phyloP scores from a whole-genome alignment of 2,113 vertebrate species.

The Hippolais icterina region DNA sequence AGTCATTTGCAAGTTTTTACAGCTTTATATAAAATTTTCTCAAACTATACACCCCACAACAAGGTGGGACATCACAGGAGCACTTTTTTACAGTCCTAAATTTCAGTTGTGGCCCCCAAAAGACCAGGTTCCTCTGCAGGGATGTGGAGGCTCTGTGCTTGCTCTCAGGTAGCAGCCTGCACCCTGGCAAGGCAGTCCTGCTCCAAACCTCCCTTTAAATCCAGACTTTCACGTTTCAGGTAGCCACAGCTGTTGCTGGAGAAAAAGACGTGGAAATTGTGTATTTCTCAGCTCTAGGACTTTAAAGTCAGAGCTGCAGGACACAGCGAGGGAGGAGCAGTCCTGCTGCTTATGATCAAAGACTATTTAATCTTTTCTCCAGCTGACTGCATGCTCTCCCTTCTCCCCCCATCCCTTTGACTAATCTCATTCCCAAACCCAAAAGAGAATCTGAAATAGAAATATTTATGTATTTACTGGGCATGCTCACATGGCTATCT shows the following conservation, averaged over 20 bases:
- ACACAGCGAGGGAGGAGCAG: neutral
- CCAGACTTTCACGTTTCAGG: neutral
- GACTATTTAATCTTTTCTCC: conserved; percentile 32
- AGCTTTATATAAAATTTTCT: neutral
- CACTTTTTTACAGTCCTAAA: neutral
- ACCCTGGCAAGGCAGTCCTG: neutral
- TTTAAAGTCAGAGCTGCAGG: conserved; percentile 4
- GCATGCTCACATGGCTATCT: neutral
- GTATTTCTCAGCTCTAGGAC: neutral
- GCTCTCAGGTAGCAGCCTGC: neutral
- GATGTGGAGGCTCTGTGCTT: neutral
- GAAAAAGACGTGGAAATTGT: neutral
- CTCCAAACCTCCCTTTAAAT: neutral
- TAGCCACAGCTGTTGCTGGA: neutral
- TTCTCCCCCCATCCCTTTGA: neutral
- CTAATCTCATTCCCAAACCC: conserved; percentile 37
- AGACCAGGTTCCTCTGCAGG: neutral
- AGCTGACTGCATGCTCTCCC: neutral
- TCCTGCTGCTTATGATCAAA: conserved; percentile 46
- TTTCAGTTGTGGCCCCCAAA: neutral
- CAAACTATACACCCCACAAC: too few species aligned
- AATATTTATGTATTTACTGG: conserved; percentile 28
- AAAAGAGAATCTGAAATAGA: conserved; percentile 29
- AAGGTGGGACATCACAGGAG: neutral
- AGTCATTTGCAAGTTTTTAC: neutral